These are phyloP conservation scores for Tachina lurida DNA, from an alignment of 2,888 invertebrate species.

Conservation along the genomic window DNA sequence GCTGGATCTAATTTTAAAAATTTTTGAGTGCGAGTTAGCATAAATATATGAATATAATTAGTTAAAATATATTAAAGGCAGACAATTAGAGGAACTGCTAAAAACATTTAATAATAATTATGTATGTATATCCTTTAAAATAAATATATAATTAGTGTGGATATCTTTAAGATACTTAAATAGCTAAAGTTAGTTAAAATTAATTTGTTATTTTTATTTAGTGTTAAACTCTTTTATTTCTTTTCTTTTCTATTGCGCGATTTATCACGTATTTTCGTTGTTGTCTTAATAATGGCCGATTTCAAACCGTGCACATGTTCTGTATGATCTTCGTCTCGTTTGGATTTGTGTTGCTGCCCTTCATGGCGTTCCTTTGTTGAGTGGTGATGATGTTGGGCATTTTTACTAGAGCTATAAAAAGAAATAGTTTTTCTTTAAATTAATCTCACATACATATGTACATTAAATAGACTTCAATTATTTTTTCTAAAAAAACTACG, in stretches of 20 bases:
- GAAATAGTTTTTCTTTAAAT: not conserved
- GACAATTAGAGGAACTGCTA: slow-evolving; percentile 65
- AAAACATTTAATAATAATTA: slow-evolving; percentile 13
- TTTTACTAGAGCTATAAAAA: slow-evolving; percentile 79
- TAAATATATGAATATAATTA: not conserved
- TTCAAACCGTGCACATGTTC: slow-evolving; percentile 68
- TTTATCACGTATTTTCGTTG: slow-evolving; percentile 66
- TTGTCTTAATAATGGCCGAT: slow-evolving; percentile 67
- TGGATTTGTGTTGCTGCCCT: slow-evolving; percentile 74
- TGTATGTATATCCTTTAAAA: slow-evolving; percentile 16
- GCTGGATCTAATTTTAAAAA: slow-evolving; percentile 38
- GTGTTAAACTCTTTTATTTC: slow-evolving; percentile 43
- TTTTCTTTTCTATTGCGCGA: slow-evolving; percentile 63
- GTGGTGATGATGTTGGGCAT: slow-evolving; percentile 72
- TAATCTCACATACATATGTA: slow-evolving; percentile 17
- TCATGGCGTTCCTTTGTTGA: slow-evolving; percentile 42
- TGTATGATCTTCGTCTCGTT: slow-evolving; percentile 74
- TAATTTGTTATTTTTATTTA: slow-evolving; percentile 32
- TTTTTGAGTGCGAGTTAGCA: slow-evolving; percentile 64
- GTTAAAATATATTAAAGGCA: slow-evolving; percentile 50
- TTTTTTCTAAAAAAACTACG: slow-evolving; percentile 67
- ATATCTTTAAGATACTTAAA: not conserved
- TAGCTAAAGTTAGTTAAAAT: slow-evolving; percentile 22
- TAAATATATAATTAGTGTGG: slow-evolving; percentile 20
- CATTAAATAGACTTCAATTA: slow-evolving; percentile 39